Evolutionary conservation across 2,888 invertebrate species (phyloP), one percentile per base, ranked within the genome.

Genomic region (Cecidostiba fungosa): DNA sequence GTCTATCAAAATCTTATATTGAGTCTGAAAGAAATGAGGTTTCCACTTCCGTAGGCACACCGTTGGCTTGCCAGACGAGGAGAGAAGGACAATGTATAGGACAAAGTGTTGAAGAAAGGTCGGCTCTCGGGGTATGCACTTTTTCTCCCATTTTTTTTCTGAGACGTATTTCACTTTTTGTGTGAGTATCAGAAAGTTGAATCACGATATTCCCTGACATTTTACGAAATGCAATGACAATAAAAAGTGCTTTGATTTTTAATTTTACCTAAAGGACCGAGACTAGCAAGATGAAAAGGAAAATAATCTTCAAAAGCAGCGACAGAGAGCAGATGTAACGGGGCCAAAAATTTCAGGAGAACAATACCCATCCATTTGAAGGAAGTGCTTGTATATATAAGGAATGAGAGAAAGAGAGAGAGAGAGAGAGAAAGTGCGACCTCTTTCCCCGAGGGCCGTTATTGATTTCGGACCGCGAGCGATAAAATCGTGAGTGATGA

Each of bases 401-500:
- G 50, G 47, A 83, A 70, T 36, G 54, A n/a, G 19, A 50, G 74
- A 78, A 66, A 79, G 72, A 72, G 77, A 85, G 77, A 83, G 77
- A 85, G 73, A 79, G 77, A 66, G 77, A 85, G 77, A 83, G 76
- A 85, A 62, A 83, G 77, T 73, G 81, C 82, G 82, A 86, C 87
- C 86, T 85, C 82, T 74, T 87, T 87, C 69, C 69, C 81, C 73
- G 66, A 83, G 79, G 77, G 79, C 66, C 54, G 80, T 87, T 85
- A 88, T 88, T 84, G 88, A 88, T 87, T 85, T 84, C 82, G 69
- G 47, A 8, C 66, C 50, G 29, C 26, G 10, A 50, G 62, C 88
- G 89, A 90, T 89, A 89, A 87, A 88, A 90, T 89, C 89, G 88
- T 86, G 84, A 66, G 85, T 89, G 89, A 89, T 89, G 87, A 88